phyloP scores from a whole-genome alignment of 1,140 invertebrate genomes.

The Venturia canescens region DNA sequence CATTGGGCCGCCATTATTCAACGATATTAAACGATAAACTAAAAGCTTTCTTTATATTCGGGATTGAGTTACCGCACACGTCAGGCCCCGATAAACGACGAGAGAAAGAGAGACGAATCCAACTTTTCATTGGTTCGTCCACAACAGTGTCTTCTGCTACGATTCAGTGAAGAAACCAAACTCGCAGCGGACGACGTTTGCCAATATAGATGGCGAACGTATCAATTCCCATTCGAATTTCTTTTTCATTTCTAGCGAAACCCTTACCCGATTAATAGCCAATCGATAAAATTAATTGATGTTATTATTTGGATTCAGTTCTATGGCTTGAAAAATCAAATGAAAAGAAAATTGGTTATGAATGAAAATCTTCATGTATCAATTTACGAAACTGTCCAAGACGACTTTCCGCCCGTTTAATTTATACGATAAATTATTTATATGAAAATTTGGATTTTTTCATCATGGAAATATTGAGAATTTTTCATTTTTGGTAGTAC shows the following conservation, averaged over 20 bases:
- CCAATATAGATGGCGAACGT: slow-evolving; percentile 46
- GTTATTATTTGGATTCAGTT: too few species aligned
- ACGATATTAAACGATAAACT: slow-evolving; percentile 49
- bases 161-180: slow-evolving; percentile 42
- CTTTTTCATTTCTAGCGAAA: not conserved
- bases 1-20: slow-evolving; percentile 72
- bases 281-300: too few species aligned
- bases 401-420: too few species aligned
- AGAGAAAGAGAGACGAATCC: not conserved
- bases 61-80: slow-evolving; percentile 46
- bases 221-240: not conserved
- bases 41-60: slow-evolving; percentile 20
- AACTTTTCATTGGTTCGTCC: not conserved
- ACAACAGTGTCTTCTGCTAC: slow-evolving; percentile 3
- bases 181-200: slow-evolving; percentile 53
- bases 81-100: not conserved
- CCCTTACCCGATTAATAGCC: too few species aligned
- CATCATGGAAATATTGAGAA: too few species aligned
- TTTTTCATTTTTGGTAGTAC: not conserved
- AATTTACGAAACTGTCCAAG: too few species aligned
- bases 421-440: too few species aligned
- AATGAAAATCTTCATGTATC: slow-evolving; percentile 15
- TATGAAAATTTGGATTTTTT: too few species aligned
- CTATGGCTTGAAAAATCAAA: too few species aligned
- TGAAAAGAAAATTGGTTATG: too few species aligned